Evolutionary conservation across 2,888 invertebrate species (phyloP).

Genomic region (Microctonus aethiopoides): DNA sequence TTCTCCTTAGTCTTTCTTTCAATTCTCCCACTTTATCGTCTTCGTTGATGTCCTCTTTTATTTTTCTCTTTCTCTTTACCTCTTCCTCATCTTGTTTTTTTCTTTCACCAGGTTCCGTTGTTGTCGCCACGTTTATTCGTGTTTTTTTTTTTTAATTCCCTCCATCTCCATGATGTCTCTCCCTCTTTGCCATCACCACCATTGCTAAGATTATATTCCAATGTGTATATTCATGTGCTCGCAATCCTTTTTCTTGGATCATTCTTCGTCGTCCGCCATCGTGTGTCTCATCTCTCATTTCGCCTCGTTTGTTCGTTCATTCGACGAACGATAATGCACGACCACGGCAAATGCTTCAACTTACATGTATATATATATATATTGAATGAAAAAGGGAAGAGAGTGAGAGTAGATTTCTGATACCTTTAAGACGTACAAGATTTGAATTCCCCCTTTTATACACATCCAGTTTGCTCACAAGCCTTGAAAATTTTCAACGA

Average conservation of each 20-base stretch:
- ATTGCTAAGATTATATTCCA: conserved; percentile 19
- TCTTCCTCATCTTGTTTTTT: conserved; percentile 33
- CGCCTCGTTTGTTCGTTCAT: conserved; percentile 39
- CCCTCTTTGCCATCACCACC: not conserved
- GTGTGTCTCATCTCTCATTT: conserved; percentile 19
- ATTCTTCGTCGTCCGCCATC: not conserved
- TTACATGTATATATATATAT: conserved; percentile 43
- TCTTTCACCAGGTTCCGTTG: conserved; percentile 33
- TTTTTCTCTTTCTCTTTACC: conserved; percentile 29
- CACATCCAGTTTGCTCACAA: conserved; percentile 63
- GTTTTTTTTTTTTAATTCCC: conserved; percentile 23
- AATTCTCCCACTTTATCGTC: conserved; percentile 27
- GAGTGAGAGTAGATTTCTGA: not conserved
- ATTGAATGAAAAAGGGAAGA: conserved; percentile 5
- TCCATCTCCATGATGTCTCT: conserved; percentile 13
- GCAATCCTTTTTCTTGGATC: conserved; percentile 9
- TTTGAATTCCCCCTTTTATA: conserved; percentile 32
- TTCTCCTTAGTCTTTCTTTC: conserved; percentile 30
- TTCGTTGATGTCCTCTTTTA: conserved; percentile 20
- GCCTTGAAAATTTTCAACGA: conserved; percentile 59
- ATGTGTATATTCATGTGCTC: not conserved
- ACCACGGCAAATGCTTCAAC: conserved; percentile 53
- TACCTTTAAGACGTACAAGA: conserved; percentile 14
- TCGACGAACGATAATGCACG: conserved; percentile 51
- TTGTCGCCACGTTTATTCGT: conserved; percentile 31